phyloP scores from a whole-genome alignment of 2,113 vertebrate genomes.

The Malurus alboscapulatus region DNA sequence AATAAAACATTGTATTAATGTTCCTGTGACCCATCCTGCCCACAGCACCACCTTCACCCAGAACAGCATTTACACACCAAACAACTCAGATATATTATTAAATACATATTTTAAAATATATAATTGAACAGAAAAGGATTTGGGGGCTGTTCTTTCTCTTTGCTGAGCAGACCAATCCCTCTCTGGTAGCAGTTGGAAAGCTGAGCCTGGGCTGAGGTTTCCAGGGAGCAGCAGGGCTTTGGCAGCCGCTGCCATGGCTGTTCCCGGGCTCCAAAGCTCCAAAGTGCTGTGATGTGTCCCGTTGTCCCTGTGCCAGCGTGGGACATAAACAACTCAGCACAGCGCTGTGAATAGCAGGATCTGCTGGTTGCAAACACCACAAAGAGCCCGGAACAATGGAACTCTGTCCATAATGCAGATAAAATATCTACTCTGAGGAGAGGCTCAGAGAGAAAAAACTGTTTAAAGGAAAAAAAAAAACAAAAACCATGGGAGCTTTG shows the following conservation, averaged over 20 bases:
- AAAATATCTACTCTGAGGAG: neutral
- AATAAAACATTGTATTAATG: rapidly evolving
- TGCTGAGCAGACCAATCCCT: neutral
- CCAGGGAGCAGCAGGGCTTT: constrained; percentile 1
- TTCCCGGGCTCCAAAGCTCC: constrained; percentile 7
- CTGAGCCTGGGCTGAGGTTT: neutral
- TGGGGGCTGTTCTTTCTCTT: neutral
- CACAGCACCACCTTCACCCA: neutral
- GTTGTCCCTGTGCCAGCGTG: neutral
- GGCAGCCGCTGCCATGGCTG: constrained; percentile 2
- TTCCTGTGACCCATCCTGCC: neutral
- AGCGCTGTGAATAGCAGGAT: neutral
- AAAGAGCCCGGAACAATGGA: neutral
- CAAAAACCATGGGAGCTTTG: neutral
- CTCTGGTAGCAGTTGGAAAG: neutral
- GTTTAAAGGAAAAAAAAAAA: neutral
- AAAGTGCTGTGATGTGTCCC: neutral
- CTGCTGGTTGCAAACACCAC: constrained; percentile 2
- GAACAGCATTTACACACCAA: neutral
- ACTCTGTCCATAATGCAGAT: neutral
- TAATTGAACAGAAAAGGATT: neutral
- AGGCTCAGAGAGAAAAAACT: neutral
- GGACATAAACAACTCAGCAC: constrained; percentile 41
- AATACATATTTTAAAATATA: too few species aligned
- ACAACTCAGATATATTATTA: too few species aligned